Conservation (phyloP, 2,113 vertebrate species). For the Kryptolebias marmoratus region DNA sequence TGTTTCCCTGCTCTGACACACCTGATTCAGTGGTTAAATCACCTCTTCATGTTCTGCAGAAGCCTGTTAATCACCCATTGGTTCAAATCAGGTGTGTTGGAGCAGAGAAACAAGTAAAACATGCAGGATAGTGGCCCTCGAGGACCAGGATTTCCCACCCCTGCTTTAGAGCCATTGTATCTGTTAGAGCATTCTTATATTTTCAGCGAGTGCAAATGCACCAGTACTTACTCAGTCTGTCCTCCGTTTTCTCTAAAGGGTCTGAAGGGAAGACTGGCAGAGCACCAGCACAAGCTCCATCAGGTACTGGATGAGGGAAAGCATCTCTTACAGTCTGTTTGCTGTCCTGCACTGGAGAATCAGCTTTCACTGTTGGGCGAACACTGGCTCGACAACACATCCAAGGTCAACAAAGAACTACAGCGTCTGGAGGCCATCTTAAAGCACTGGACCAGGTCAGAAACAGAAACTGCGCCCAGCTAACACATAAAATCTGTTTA, state of each 20-base stretch:
- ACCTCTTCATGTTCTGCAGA: too few species aligned
- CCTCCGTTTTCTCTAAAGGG: constrained; percentile 72
- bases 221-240: neutral
- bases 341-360: constrained; percentile 88
- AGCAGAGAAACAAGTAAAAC: too few species aligned
- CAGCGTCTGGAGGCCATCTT: constrained; percentile 91
- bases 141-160: too few species aligned
- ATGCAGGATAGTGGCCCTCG: too few species aligned
- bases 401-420: constrained; percentile 89
- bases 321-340: constrained; percentile 87
- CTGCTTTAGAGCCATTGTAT: too few species aligned
- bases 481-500: neutral
- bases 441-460: constrained; percentile 95
- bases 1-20: too few species aligned
- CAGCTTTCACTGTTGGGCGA: constrained; percentile 90
- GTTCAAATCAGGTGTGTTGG: too few species aligned
- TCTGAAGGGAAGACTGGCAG: constrained; percentile 86
- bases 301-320: constrained; percentile 93
- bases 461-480: neutral
- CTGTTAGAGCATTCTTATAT: neutral
- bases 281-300: constrained; percentile 90
- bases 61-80: too few species aligned
- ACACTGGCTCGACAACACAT: constrained; percentile 88
- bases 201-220: neutral
- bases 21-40: too few species aligned